Conservation (phyloP, 2,113 vertebrate species). For the Oryzias curvinotus region DNA sequence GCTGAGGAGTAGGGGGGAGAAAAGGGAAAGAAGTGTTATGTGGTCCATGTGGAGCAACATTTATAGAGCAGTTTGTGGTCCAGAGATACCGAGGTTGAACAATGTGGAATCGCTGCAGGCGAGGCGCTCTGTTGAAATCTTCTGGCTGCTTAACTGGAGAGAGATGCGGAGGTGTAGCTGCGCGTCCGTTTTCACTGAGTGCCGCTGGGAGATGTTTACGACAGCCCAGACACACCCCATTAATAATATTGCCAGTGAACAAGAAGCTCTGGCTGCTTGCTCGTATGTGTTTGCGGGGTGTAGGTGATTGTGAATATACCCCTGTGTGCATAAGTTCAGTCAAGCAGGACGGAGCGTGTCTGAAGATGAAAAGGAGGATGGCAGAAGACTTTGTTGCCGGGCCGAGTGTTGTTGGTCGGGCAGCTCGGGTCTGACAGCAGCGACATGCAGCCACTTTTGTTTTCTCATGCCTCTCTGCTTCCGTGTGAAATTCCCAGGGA, state of each 20-base stretch:
- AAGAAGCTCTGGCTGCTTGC: constrained; percentile 22
- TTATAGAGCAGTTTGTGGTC: constrained; percentile 57
- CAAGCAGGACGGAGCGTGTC: constrained; percentile 40
- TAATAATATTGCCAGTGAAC: constrained; percentile 61
- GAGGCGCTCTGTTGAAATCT: constrained; percentile 44
- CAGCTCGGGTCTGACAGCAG: constrained; percentile 22
- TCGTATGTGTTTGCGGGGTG: constrained; percentile 1
- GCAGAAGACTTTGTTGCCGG: constrained; percentile 28
- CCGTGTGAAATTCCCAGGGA: constrained; percentile 3
- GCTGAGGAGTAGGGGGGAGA: constrained; percentile 26
- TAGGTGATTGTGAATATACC: constrained; percentile 5
- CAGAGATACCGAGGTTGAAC: constrained; percentile 47
- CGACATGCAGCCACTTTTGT: background rate
- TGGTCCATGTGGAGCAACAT: constrained; percentile 42
- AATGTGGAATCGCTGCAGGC: constrained; percentile 31
- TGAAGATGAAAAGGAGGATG: constrained; percentile 48
- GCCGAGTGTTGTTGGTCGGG: constrained; percentile 17
- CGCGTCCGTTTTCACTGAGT: constrained; percentile 46
- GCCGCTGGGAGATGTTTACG: constrained; percentile 68
- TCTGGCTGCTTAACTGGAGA: constrained; percentile 51
- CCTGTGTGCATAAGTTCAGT: constrained; percentile 35
- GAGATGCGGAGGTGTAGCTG: constrained; percentile 32
- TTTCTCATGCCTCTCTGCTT: background rate
- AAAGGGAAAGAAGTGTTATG: constrained; percentile 26
- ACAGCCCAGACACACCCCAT: constrained; percentile 69